Evolutionary conservation across 1,140 invertebrate genomes (phyloP).

Genomic region (Aphelenchoides fujianensis): DNA sequence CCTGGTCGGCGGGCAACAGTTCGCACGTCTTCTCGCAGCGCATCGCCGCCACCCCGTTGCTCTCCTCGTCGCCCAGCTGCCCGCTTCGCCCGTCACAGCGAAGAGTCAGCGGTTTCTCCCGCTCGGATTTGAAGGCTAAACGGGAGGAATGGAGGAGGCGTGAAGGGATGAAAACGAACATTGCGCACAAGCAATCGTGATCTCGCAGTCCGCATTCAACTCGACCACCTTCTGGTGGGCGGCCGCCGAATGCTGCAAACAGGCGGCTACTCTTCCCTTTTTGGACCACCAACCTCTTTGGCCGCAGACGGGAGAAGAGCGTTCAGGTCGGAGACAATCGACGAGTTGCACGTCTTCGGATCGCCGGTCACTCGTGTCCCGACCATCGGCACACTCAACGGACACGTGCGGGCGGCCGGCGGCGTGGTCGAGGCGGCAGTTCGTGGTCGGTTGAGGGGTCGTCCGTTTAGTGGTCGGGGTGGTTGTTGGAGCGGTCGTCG

Average conservation of each 20-base stretch:
- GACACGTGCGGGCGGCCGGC: no score
- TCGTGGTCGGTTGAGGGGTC: no score
- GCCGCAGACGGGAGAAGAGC: neutral
- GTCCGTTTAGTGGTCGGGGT: no score
- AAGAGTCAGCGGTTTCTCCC: neutral
- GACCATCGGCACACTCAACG: neutral
- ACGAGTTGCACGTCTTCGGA: neutral
- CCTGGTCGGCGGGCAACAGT: neutral
- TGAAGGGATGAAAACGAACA: no score
- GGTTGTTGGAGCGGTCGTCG: no score
- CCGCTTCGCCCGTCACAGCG: neutral
- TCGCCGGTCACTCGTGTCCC: neutral
- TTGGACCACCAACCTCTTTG: neutral
- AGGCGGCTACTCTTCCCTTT: no score
- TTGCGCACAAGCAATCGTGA: neutral
- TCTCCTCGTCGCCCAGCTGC: neutral
- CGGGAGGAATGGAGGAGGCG: no score
- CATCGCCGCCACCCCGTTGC: neutral
- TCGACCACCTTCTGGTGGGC: neutral
- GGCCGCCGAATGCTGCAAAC: no score
- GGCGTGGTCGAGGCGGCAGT: no score
- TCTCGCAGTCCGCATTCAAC: neutral
- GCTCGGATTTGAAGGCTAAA: no score
- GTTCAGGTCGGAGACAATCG: neutral
- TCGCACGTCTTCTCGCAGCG: neutral